These are phyloP conservation scores for Elegia similella DNA, from an alignment of 2,888 invertebrate genomes.

Conservation along the genomic window DNA sequence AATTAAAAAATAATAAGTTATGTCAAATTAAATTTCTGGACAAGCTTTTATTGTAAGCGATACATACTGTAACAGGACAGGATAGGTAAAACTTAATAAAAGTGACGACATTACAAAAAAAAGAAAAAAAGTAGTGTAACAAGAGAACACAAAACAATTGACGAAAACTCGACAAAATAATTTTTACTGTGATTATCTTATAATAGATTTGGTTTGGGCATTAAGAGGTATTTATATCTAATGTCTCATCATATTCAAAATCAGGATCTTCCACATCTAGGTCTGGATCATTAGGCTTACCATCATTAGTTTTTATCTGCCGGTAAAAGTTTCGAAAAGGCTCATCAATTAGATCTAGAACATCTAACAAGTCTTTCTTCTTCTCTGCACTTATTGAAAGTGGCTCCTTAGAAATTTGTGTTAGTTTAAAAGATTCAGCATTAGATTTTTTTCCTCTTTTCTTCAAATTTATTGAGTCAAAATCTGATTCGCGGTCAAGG, in stretches of 20 bases:
- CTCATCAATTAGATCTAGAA: conserved; percentile 10
- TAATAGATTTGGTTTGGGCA: not conserved
- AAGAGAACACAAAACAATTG: not conserved
- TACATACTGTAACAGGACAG: too few relatives aligned
- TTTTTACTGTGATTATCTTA: not conserved
- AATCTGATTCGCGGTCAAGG: conserved; percentile 16
- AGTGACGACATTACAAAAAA: not conserved
- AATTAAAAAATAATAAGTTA: too few relatives aligned
- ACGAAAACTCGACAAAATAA: not conserved
- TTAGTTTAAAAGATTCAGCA: not conserved
- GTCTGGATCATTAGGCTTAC: not conserved
- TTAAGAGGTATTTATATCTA: not conserved
- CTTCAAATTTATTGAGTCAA: conserved; percentile 17
- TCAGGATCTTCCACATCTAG: conserved; percentile 5
- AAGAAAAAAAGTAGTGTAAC: not conserved
- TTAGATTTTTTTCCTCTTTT: conserved; percentile 17
- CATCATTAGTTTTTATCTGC: conserved; percentile 9
- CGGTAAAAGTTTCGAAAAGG: conserved; percentile 7
- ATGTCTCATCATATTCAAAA: not conserved
- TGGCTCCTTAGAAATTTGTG: not conserved
- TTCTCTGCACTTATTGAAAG: conserved; percentile 11
- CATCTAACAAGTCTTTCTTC: conserved; percentile 7
- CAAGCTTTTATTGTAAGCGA: too few relatives aligned
- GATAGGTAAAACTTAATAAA: not conserved
- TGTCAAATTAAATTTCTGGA: too few relatives aligned